A percentile compares a stretch with the other conserved stretches of the same genome.
Evolutionary conservation across 2,888 invertebrate species (phyloP).

Genomic region (Alsophila aescularia): DNA sequence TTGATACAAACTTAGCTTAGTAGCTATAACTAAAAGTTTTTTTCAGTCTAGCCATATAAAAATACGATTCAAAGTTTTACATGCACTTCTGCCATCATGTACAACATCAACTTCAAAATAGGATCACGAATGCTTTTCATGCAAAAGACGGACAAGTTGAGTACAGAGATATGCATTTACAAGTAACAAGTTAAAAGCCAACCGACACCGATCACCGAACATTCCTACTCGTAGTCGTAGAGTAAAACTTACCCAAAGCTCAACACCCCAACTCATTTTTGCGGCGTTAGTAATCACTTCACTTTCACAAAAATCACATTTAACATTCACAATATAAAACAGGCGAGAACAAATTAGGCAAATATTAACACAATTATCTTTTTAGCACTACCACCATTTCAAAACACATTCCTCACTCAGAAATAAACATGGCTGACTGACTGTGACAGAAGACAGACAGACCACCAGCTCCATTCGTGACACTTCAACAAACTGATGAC

Average conservation of each 20-base stretch:
- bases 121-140: too few relatives aligned
- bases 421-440: slow-evolving; percentile 83
- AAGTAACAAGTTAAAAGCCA: slow-evolving; percentile 32
- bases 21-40: too few relatives aligned
- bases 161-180: too few relatives aligned
- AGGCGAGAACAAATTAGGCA: slow-evolving; percentile 54
- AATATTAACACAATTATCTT: slow-evolving; percentile 64
- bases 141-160: too few relatives aligned
- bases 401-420: slow-evolving; percentile 69
- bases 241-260: slow-evolving; percentile 86
- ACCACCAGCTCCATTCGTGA: slow-evolving; percentile 42
- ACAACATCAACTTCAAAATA: too few relatives aligned
- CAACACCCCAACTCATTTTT: slow-evolving; percentile 88
- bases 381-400: slow-evolving; percentile 79
- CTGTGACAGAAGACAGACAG: slow-evolving; percentile 57
- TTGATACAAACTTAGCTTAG: background rate
- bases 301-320: slow-evolving; percentile 62
- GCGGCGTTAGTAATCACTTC: slow-evolving; percentile 67
- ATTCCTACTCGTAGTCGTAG: slow-evolving; percentile 20
- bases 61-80: background rate
- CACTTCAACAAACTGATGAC: slow-evolving; percentile 52
- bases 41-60: too few relatives aligned
- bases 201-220: slow-evolving; percentile 43
- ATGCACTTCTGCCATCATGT: background rate
- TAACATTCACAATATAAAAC: slow-evolving; percentile 65